Evolutionary conservation across 2,113 vertebrate genomes (phyloP).

Genomic region (Coryphaenoides rupestris): DNA sequence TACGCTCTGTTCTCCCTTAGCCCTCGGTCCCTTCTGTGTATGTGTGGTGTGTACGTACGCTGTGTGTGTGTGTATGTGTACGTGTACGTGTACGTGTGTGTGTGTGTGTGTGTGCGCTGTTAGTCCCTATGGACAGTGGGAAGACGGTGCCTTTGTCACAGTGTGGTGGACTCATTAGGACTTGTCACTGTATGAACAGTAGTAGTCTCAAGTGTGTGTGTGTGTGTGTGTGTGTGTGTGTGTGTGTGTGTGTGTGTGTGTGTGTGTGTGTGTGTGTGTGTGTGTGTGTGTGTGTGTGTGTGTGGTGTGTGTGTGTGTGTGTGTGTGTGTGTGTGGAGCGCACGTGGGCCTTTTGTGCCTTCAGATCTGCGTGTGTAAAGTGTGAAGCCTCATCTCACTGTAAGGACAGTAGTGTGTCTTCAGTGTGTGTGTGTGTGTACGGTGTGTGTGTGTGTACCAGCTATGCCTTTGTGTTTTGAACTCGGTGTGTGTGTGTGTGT

Average conservation of each 20-base stretch:
- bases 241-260: too few relatives aligned
- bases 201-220: not conserved
- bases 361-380: too few relatives aligned
- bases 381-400: slow-evolving; percentile 6
- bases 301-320: not conserved
- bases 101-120: slow-evolving; percentile 31
- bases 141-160: slow-evolving; percentile 49
- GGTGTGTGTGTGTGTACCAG: not conserved
- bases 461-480: too few relatives aligned
- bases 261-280: not conserved
- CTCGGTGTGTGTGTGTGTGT: too few relatives aligned
- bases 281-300: not conserved
- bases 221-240: not conserved
- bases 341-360: too few relatives aligned
- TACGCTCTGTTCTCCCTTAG: slow-evolving; percentile 35
- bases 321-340: too few relatives aligned
- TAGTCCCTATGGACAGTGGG: slow-evolving; percentile 45
- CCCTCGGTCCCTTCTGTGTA: slow-evolving; percentile 40
- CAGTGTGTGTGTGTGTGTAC: not conserved
- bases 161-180: slow-evolving; percentile 54
- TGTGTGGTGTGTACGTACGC: slow-evolving; percentile 23
- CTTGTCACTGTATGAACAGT: slow-evolving; percentile 23
- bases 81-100: slow-evolving; percentile 25
- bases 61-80: slow-evolving; percentile 4
- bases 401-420: not conserved